These are phyloP conservation scores for Pavo muticus DNA, from an alignment of 2,113 vertebrate genomes.

Conservation along the genomic window DNA sequence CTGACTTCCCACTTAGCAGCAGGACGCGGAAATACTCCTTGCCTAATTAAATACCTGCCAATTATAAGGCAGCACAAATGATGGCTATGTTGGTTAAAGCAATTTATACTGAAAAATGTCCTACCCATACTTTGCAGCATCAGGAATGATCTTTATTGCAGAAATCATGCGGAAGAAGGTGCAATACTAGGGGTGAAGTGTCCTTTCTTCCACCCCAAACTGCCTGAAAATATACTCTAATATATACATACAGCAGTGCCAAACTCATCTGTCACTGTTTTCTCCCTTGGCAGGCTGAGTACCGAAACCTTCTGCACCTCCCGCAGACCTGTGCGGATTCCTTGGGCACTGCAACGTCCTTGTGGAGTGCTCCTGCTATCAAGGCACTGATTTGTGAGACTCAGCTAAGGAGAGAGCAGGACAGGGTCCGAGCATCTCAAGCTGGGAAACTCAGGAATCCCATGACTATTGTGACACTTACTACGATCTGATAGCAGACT, in stretches of 20 bases:
- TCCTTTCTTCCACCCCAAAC: not conserved
- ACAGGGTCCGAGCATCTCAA: accelerated
- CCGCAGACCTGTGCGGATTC: not conserved
- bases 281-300: not conserved
- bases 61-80: not conserved
- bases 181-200: not conserved
- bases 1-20: constrained; percentile 5
- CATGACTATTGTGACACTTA: not conserved
- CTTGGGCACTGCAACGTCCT: not conserved
- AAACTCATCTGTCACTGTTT: not conserved
- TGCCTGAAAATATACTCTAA: not conserved
- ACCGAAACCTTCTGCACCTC: not conserved
- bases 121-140: not conserved
- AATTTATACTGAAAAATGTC: constrained; percentile 7
- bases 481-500: not conserved
- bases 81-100: constrained; percentile 4
- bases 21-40: not conserved
- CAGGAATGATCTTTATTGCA: not conserved
- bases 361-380: not conserved
- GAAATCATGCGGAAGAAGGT: not conserved
- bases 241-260: not conserved
- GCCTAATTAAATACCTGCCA: constrained; percentile 62
- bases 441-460: not conserved
- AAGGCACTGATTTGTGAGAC: not conserved
- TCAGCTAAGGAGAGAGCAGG: not conserved